Percentiles rank a stretch among this genome's conserved stretches.
These are phyloP conservation scores for Rhinoraja longicauda DNA, from an alignment of 2,797 vertebrate genomes.

Conservation along the genomic window DNA sequence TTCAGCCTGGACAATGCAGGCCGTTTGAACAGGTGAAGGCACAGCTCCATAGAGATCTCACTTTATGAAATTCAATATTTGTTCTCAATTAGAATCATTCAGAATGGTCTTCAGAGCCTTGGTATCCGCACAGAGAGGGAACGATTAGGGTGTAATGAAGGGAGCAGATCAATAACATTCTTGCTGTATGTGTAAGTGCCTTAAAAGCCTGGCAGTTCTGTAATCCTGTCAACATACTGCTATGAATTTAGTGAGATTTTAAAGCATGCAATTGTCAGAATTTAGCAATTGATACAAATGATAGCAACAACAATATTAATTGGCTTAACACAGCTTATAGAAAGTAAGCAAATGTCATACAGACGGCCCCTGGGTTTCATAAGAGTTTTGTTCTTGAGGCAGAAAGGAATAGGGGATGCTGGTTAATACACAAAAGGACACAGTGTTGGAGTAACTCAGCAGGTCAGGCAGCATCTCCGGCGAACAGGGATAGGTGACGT, in stretches of 20 bases:
- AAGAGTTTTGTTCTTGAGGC: too few species aligned
- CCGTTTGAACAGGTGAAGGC: background rate
- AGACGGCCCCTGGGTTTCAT: too few species aligned
- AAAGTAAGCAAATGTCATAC: background rate
- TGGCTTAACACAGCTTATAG: background rate
- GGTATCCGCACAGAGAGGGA: background rate
- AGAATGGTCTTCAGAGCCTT: background rate
- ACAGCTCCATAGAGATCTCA: background rate
- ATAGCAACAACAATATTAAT: background rate
- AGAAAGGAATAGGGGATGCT: too few species aligned
- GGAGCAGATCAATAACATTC: background rate
- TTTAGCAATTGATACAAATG: background rate
- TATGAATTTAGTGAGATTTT: background rate
- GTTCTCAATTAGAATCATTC: background rate
- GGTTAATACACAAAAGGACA: too few species aligned
- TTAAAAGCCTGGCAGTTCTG: background rate
- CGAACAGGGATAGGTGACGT: too few species aligned
- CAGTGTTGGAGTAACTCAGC: too few species aligned
- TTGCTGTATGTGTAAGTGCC: background rate
- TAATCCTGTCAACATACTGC: background rate
- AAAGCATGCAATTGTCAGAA: background rate
- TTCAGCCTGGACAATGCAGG: background rate
- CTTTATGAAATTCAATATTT: background rate
- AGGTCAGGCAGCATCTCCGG: too few species aligned
- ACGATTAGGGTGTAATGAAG: background rate